Base-by-base conservation (phyloP, 2,888 invertebrate genomes). In the Argynnis bischoffii region DNA sequence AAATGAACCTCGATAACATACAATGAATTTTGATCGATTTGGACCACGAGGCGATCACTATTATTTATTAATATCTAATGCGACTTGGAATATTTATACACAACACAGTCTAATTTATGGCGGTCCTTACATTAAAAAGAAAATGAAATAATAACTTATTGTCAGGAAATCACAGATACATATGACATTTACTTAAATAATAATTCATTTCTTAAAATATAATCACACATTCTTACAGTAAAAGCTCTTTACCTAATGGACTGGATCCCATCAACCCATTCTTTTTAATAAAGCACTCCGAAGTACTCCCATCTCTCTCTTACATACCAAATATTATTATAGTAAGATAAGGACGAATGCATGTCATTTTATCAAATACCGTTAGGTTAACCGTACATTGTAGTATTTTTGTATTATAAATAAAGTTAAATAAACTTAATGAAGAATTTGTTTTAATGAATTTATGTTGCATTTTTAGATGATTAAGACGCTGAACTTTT, bases 341-440 rank as follows among this genome's bases (percentile, higher is more conserved):
- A 31, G n/a, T 59, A 59, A 59, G n/a, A 48, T n/a, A 31, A 26
- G 48, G 59, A 59, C 48, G 48, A 59, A 59, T 59, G 59, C 47
- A 59, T 47, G 48, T 31, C 15, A 18, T 48, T 48, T 26, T 16
- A n/a, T 14, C 15, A 21, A 48, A n/a, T 16, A 48, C 18, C 41
- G 47, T 15, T 21, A 57, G 57, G 21, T 47, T 57, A 15, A 57
- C 57, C 21, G 46, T 57, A 57, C 46, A 47, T 57, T 57, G 47
- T 47, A 21, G 53, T 21, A 8, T 57, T 26, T 46, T 21, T 1
- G 14, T 26, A 26, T 6, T 15, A 15, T 21, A 13, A 14, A 21
- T 21, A 53, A n/a, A n/a, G n/a, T n/a, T n/a, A n/a, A n/a, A n/a
- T n/a, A n/a, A n/a, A 41, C 35, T 41, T 35, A 35, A 35, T 8